These are phyloP conservation scores for Pogonomyrmex barbatus DNA, from an alignment of 1,140 invertebrate genomes.

Conservation along the genomic window DNA sequence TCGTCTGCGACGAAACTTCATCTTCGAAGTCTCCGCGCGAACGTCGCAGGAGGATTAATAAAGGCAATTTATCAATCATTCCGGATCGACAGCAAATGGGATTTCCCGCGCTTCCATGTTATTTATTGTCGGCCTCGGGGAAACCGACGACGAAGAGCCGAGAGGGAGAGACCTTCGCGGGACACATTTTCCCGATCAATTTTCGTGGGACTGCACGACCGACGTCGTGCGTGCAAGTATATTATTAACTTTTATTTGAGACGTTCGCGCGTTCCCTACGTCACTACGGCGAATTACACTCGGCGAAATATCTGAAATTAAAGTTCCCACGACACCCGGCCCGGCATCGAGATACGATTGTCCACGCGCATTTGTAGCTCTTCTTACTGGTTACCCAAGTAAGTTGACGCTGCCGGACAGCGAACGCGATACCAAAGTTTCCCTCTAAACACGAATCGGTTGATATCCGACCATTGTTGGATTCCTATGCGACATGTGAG, in stretches of 20 bases:
- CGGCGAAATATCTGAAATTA: not conserved
- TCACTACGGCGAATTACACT: no score
- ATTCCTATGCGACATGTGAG: slow-evolving; percentile 79
- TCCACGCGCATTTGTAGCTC: slow-evolving; percentile 40
- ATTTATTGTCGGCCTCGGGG: slow-evolving; percentile 43
- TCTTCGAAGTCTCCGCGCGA: slow-evolving; percentile 36
- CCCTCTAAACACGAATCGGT: slow-evolving; percentile 76
- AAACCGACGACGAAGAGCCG: not conserved
- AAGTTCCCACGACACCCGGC: not conserved
- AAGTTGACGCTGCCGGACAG: slow-evolving; percentile 66
- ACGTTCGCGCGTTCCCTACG: not conserved
- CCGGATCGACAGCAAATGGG: slow-evolving; percentile 58
- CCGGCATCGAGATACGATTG: not conserved
- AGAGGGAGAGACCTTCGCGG: not conserved
- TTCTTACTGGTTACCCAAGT: slow-evolving; percentile 70
- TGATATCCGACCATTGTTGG: slow-evolving; percentile 79
- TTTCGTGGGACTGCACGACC: slow-evolving; percentile 8
- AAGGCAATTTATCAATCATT: slow-evolving; percentile 62
- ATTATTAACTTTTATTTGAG: not conserved
- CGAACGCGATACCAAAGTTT: slow-evolving; percentile 72
- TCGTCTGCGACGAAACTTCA: slow-evolving; percentile 38
- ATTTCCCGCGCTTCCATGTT: slow-evolving; percentile 40
- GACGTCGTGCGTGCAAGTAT: not conserved
- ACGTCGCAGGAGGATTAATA: slow-evolving; percentile 43
- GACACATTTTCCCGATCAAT: slow-evolving; percentile 25